phyloP scores from a whole-genome alignment of 2,888 invertebrate species.

The Schizaphis graminum region DNA sequence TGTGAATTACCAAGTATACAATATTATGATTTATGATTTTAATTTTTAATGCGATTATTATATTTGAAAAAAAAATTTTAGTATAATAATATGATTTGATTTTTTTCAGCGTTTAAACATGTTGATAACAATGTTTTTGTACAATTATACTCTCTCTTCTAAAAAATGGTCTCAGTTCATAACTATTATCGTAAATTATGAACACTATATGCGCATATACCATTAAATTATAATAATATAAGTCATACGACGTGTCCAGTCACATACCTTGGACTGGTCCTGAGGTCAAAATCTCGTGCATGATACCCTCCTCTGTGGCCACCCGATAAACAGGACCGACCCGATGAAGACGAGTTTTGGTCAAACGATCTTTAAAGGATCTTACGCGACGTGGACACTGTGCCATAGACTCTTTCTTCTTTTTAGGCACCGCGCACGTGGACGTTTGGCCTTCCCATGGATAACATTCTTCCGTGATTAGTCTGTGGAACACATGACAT shows the following conservation, averaged over 20 bases:
- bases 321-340: slow-evolving; percentile 84
- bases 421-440: slow-evolving; percentile 77
- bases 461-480: slow-evolving; percentile 88
- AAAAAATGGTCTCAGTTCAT: not conserved
- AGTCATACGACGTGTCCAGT: not conserved
- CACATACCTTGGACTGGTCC: slow-evolving; percentile 90
- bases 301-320: slow-evolving; percentile 85
- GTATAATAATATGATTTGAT: too few species aligned
- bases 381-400: slow-evolving; percentile 66
- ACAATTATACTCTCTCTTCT: not conserved
- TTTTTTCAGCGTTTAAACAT: too few species aligned
- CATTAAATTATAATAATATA: not conserved
- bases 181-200: not conserved
- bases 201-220: not conserved
- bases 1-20: too few species aligned
- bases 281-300: slow-evolving; percentile 89
- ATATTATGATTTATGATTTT: too few species aligned
- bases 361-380: not conserved
- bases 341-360: slow-evolving; percentile 75
- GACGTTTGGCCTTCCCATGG: slow-evolving; percentile 80
- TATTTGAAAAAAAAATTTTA: too few species aligned
- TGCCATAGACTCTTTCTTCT: slow-evolving; percentile 69
- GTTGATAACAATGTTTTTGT: too few species aligned
- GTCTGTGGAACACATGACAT: slow-evolving; percentile 73
- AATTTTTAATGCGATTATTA: too few species aligned